phyloP scores from a whole-genome alignment of 2,888 invertebrate genomes.

The Eilema sororculum region DNA sequence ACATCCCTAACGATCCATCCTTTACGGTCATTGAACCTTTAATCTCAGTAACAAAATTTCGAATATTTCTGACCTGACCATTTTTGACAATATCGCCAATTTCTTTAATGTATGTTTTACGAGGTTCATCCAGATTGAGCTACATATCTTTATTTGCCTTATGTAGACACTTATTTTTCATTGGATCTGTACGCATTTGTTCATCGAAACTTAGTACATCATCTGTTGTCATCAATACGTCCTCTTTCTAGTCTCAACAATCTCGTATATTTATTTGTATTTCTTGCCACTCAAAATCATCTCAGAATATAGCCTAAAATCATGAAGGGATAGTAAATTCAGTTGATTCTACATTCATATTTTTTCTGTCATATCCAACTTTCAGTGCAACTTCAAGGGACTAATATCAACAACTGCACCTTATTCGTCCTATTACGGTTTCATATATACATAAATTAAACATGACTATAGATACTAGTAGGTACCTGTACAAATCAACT shows the following conservation, averaged over 20 bases:
- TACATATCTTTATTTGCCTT: not conserved
- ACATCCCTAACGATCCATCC: too few relatives aligned
- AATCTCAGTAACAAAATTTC: too few relatives aligned
- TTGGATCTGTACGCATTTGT: not conserved
- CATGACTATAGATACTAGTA: not conserved
- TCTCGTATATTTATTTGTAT: not conserved
- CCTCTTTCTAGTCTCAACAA: not conserved
- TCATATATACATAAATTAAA: too few relatives aligned
- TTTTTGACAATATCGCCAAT: too few relatives aligned
- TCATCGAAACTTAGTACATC: not conserved
- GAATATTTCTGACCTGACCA: too few relatives aligned
- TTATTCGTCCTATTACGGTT: not conserved
- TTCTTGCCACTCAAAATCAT: not conserved
- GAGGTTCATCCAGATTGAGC: too few relatives aligned
- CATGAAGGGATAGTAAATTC: not conserved
- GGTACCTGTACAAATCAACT: not conserved
- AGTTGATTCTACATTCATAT: not conserved
- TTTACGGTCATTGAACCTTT: too few relatives aligned
- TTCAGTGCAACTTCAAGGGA: not conserved
- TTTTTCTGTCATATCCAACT: not conserved
- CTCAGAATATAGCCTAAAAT: not conserved
- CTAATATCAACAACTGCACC: not conserved
- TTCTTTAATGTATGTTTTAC: too few relatives aligned
- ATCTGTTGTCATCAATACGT: not conserved
- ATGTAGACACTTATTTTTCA: not conserved